Base-by-base conservation (phyloP, 64 coral and sea anemone genomes). In the Porites australiensis region DNA sequence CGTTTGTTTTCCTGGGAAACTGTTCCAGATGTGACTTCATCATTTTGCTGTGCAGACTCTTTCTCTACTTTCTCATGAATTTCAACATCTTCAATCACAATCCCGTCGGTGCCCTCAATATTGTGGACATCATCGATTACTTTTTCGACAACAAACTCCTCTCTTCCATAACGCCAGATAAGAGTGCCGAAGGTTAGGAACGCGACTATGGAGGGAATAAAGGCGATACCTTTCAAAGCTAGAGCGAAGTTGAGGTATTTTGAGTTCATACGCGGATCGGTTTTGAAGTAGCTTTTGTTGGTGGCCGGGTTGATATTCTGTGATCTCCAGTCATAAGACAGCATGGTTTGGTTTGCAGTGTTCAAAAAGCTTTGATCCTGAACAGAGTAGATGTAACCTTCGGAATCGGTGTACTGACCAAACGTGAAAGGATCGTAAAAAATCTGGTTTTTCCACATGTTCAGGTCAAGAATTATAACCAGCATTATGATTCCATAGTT, bases 401-500 rank as follows among this genome's bases (percentile, higher is more conserved):
- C 52, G 2, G 94, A 49, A 75, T 86, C 60, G 1, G 98, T 88
- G 58, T 99, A 99, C 76, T 99, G 98, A 2, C 98, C 98, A 79
- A 94, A 99, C 9, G 67, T 78, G 83, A 92, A 99, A 20, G 98
- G 98, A 18, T 67, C 72, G 68, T 99, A 99, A 80, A 99, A 99
- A 52, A 99, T 99, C 62, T 99, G 98, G 68, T 99, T 99, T 82
- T 99, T 99, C 98, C 98, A 99, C 98, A 99, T 99, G 64, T 99
- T 99, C 16, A 99, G 77, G 70, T 99, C 98, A 16, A 99, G 88
- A 74, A 99, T 99, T 8, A 99, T 99, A 27, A 99, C 98, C 23
- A 99, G 88, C 70, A 98, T 95, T 9, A 98, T 98, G 2, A 98
- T 91, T 4, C 97, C 97, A 86, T 98, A 98, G 70, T 98, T 98